phyloP scores from a whole-genome alignment of 2,888 invertebrate species.

The Latrodectus elegans region DNA sequence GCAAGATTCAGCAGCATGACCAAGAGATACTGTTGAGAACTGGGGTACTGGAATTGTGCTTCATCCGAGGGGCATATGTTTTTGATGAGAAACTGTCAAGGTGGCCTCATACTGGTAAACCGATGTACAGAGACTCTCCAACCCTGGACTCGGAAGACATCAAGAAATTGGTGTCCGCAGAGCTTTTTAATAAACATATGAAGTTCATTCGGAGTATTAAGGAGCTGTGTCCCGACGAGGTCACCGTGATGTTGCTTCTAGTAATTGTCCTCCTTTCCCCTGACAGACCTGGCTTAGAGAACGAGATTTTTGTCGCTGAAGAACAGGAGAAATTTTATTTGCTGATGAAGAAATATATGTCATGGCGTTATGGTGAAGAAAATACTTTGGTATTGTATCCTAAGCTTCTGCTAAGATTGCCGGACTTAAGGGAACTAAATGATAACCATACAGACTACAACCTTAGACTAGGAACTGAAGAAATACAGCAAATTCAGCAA shows the following conservation, averaged over 20 bases:
- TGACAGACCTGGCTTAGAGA: slow-evolving; percentile 74
- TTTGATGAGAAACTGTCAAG: slow-evolving; percentile 74
- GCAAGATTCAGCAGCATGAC: slow-evolving; percentile 71
- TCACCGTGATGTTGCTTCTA: slow-evolving; percentile 75
- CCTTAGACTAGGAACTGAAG: slow-evolving; percentile 72
- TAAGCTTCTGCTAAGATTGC: slow-evolving; percentile 75
- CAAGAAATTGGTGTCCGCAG: slow-evolving; percentile 73
- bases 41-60: slow-evolving; percentile 76
- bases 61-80: slow-evolving; percentile 75
- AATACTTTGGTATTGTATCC: slow-evolving; percentile 74
- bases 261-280: slow-evolving; percentile 76
- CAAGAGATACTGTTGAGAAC: slow-evolving; percentile 73
- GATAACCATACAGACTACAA: slow-evolving; percentile 74
- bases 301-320: slow-evolving; percentile 73
- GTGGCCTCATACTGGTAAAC: slow-evolving; percentile 71
- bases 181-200: slow-evolving; percentile 75
- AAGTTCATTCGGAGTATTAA: slow-evolving; percentile 75
- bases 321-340: slow-evolving; percentile 74
- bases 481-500: slow-evolving; percentile 73
- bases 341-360: slow-evolving; percentile 73
- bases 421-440: slow-evolving; percentile 75
- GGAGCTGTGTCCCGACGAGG: slow-evolving; percentile 75
- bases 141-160: slow-evolving; percentile 73
- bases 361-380: slow-evolving; percentile 73
- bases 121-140: slow-evolving; percentile 72